Evolutionary conservation across 2,888 invertebrate species (phyloP).

Genomic region (Torymus texanus): DNA sequence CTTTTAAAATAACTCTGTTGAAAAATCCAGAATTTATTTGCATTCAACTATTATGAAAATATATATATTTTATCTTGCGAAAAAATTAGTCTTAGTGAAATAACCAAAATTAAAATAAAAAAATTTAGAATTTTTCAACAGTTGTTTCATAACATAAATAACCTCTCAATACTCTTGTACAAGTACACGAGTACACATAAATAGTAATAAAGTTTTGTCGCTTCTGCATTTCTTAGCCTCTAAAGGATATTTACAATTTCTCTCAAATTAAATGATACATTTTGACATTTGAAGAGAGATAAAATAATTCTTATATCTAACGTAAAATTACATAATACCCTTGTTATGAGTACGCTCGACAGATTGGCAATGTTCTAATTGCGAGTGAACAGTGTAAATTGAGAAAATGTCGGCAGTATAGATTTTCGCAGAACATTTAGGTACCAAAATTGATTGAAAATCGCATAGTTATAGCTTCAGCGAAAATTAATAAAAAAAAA

Average conservation of each 20-base stretch:
- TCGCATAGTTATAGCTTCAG: too few relatives aligned
- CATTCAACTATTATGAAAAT: too few relatives aligned
- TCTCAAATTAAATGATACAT: conserved; percentile 12
- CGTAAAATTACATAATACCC: conserved; percentile 35
- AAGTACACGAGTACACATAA: background rate
- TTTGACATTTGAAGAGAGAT: background rate
- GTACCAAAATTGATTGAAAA: conserved; percentile 25
- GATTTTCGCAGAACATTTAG: conserved; percentile 15
- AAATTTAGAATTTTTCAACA: too few relatives aligned
- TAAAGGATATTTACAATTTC: conserved; percentile 42
- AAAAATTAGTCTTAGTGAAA: too few relatives aligned
- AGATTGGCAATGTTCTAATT: conserved; percentile 21
- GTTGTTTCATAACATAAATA: too few relatives aligned
- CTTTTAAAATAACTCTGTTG: too few relatives aligned
- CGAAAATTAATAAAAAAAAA: too few relatives aligned
- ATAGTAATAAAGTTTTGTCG: background rate
- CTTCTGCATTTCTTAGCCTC: conserved; percentile 3
- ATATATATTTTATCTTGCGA: too few relatives aligned
- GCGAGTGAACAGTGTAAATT: background rate
- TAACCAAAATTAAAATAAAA: too few relatives aligned
- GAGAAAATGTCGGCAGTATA: conserved; percentile 2
- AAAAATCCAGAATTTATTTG: too few relatives aligned
- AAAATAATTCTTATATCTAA: conserved; percentile 19
- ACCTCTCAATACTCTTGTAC: too few relatives aligned
- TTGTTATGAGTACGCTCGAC: conserved; percentile 22